Conservation (phyloP, 1,140 invertebrate species). For the Belonocnema kinseyi region DNA sequence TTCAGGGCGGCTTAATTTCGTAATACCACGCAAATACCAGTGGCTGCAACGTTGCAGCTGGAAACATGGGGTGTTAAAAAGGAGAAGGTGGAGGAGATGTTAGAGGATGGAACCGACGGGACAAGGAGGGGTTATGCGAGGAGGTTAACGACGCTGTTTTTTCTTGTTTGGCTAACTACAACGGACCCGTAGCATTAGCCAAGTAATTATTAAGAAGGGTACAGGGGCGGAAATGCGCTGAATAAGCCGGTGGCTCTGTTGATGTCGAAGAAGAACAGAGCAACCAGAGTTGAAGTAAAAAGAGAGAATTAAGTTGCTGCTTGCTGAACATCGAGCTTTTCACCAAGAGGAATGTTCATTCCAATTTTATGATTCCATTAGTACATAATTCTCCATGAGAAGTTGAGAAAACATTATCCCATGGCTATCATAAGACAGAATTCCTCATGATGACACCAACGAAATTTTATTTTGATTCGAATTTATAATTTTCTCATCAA, state of each 20-base stretch:
- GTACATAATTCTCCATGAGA: slow-evolving; percentile 12
- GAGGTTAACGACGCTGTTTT: slow-evolving; percentile 58
- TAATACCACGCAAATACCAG: slow-evolving; percentile 56
- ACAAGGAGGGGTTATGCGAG: slow-evolving; percentile 37
- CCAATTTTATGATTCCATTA: slow-evolving; percentile 10
- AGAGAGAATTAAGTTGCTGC: slow-evolving; percentile 1
- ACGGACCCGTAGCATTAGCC: slow-evolving; percentile 54
- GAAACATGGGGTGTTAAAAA: slow-evolving; percentile 49
- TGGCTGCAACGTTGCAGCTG: slow-evolving; percentile 49
- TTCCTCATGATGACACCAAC: not conserved
- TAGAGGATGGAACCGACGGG: slow-evolving; percentile 34
- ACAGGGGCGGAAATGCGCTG: slow-evolving; percentile 51
- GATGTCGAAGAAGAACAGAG: slow-evolving; percentile 39
- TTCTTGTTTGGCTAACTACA: slow-evolving; percentile 57
- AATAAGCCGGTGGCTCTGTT: slow-evolving; percentile 46
- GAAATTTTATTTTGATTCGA: not conserved
- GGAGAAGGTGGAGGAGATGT: slow-evolving; percentile 43
- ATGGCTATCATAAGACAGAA: not conserved
- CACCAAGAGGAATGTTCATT: not conserved
- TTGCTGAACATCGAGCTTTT: slow-evolving; percentile 3
- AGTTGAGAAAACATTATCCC: not conserved
- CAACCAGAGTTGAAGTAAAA: not conserved
- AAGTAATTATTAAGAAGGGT: slow-evolving; percentile 55
- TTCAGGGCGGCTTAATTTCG: slow-evolving; percentile 57
- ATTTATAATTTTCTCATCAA: not conserved